Base-by-base conservation (phyloP, 23 tunicate genomes). In the Trididemnum miniatum region DNA sequence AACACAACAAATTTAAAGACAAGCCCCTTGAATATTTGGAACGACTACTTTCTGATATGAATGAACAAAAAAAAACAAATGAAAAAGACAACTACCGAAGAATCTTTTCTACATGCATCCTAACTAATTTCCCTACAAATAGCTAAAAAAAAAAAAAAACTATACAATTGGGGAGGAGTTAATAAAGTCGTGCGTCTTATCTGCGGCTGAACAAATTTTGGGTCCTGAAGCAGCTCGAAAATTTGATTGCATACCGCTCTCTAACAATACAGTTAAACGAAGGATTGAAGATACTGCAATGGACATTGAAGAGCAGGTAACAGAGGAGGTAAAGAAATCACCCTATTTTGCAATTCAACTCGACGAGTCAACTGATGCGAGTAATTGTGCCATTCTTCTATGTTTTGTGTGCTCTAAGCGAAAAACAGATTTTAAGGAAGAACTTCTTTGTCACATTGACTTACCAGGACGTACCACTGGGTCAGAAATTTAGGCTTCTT, bases 331-430 rank as follows among this genome's bases (percentile, higher is more conserved):
- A 74, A 74, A 74, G 24, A 74, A 36, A 24, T 74, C 79, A 29
- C 34, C 32, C 2, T 39, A 74, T 74, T 74, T 74, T 44, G 79
- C 79, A 2, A 78, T 78, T 52, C 82, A 78, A 78, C n/a, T n/a
- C n/a, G n/a, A n/a, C n/a, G n/a, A n/a, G n/a, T n/a, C n/a, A n/a
- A n/a, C n/a, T n/a, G n/a, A n/a, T n/a, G n/a, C n/a, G 22, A 78
- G 69, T n/a, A 78, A 54, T 57, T 80, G 84, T 80, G 84, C 84
- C 73, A 80, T 80, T 80, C 84, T 80, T 63, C 57, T 64, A 62
- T 64, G 84, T 37, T 80, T 63, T 32, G 72, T 54, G 74, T 15
- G 63, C 23, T 64, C 35, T 12, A 29, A 29, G 23, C 22, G 30
- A 74, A 57, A 77, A 74, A 22, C 15, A 37, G 35, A 31, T 73